phyloP scores from a whole-genome alignment of 2,888 invertebrate genomes.

The Diarsia brunnea region DNA sequence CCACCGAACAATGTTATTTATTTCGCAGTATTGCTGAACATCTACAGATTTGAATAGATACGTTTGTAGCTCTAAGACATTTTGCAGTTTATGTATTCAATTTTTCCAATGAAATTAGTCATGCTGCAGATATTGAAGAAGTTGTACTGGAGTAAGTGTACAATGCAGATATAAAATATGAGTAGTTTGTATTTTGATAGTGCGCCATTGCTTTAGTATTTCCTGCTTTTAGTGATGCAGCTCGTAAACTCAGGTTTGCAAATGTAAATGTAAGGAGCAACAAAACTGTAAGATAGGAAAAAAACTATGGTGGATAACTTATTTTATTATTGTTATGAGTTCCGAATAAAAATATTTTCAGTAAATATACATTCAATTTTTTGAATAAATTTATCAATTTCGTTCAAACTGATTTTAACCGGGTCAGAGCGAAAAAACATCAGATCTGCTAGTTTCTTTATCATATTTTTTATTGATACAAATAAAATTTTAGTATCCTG shows the following conservation, averaged over 20 bases:
- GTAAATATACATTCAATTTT: not conserved
- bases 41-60: conserved; percentile 66
- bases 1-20: conserved; percentile 83
- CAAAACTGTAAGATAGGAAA: conserved; percentile 5
- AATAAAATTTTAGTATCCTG: conserved; percentile 79
- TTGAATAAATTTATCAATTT: conserved; percentile 27
- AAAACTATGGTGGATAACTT: not conserved
- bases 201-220: conserved; percentile 2
- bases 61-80: conserved; percentile 31
- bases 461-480: conserved; percentile 75
- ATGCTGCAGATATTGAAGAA: conserved; percentile 48
- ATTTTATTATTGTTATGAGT: conserved; percentile 2
- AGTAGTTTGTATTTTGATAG: conserved; percentile 24
- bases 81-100: conserved; percentile 47
- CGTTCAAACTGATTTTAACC: conserved; percentile 26
- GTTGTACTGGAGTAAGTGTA: conserved; percentile 25
- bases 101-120: conserved; percentile 59
- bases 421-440: conserved; percentile 50
- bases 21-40: conserved; percentile 68
- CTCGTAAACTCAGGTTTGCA: conserved; percentile 9
- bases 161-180: conserved; percentile 17
- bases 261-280: conserved; percentile 7
- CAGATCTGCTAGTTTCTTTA: conserved; percentile 64
- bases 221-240: conserved; percentile 24
- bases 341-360: not conserved